Evolutionary conservation across 2,888 invertebrate species (phyloP), one percentile per base, ranked within the genome.

Genomic region (Rhingia rostrata): DNA sequence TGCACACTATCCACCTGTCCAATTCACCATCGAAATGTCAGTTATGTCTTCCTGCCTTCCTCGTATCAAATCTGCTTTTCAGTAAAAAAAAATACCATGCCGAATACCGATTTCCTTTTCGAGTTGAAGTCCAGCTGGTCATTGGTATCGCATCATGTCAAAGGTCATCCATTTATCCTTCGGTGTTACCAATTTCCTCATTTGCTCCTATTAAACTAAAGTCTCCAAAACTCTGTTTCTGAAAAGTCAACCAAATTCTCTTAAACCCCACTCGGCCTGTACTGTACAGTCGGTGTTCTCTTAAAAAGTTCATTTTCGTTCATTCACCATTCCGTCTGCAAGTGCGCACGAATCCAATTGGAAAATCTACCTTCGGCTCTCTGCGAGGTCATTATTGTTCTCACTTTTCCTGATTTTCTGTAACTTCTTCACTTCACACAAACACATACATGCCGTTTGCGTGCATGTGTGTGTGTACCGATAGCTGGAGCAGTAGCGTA

Each of bases 301-400:
- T 84, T 84, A 80, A 66, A 22, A 22, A n/a, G 60, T 84, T 84
- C 80, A 84, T 80, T 74, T 22, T 30, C 10, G 43, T 80, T 84
- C 80, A 84, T 39, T 39, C 33, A 63, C 10, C 43, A 37, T 4
- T 10, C 12, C n/a, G 37, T 4, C 12, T 37, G 63, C 53, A 30
- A 41, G n/a, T 83, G 83, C 83, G 83, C 83, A 84, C 47, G 58
- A 60, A 33, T 32, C 41, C 61, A 61, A 67, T 47, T 39, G 47
- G 47, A 53, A 43, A 54, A 63, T 22, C 67, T 49, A 74, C 63
- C 61, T 69, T 47, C 43, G 61, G 10, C 41, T 84, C 84, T 80
- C 80, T 84, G 79, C 51, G 80, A 63, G 80, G 79, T 80, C 80
- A 80, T 69, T 74, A 74, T 79, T 66, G 83, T 58, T 84, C 84